Evolutionary conservation across 2,888 invertebrate genomes (phyloP), one percentile per base, ranked within the genome.

Genomic region (Ennomos erosarius): DNA sequence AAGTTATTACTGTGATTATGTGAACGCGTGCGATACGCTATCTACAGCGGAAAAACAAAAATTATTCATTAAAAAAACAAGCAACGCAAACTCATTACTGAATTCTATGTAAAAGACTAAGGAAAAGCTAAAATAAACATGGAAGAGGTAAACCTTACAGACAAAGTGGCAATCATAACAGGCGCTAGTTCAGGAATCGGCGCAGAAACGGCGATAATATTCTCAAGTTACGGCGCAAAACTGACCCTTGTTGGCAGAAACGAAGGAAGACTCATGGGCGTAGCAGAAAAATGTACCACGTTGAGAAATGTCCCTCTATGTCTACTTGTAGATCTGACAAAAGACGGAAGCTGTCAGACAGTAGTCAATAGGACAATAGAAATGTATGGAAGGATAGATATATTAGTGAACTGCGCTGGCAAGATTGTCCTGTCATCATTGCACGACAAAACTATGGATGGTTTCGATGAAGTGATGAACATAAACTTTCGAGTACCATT

Each of bases 131-230:
- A 34, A 33, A 40, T 35, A 50, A 44, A 8, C 37, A 79, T 80
- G 81, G 73, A 79, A 9, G 63, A 63, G 44, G 69, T 84, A 13
- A 67, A 80, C 46, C 78, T 84, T 16, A 66, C 52, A 39, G 74
- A 74, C 9, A 84, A 84, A 76, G 81, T 83, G 1, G 80, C 78
- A 8, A 82, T 85, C 11, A 69, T 84, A 46, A 84, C 84, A 6
- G 84, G 84, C 0, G 83, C 84, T 0, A 84, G 84, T 62, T 83
- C 82, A 0, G 84, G 82, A 0, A 81, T 85, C 12, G 82, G 84
- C 4, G 84, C 84, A 3, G 82, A 75, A 48, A 73, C 79, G 1
- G 83, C 84, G 0, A 65, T 71, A 55, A 62, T 67, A 0, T 78
- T 82, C 33, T 78, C 83, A 0, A 58, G 53, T 5, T 74, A 71